Conservation (phyloP, 2,888 invertebrate species). For the Bellardia bayeri region DNA sequence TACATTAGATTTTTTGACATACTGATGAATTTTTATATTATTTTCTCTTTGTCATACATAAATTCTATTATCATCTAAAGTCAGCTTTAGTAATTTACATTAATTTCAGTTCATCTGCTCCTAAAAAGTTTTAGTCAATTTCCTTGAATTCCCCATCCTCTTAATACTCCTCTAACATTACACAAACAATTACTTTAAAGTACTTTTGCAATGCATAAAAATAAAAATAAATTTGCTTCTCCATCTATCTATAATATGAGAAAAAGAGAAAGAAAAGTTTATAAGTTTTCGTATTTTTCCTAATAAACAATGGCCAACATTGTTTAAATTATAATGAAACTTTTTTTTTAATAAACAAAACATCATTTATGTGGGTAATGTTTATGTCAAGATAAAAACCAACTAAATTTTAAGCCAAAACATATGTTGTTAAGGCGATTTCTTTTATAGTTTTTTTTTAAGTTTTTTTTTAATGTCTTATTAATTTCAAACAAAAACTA, state of each 20-base stretch:
- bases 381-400: constrained; percentile 11
- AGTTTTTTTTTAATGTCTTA: constrained; percentile 15
- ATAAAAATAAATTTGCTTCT: too few species aligned
- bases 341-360: constrained; percentile 3
- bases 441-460: constrained; percentile 31
- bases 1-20: too few species aligned
- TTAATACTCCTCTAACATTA: too few species aligned
- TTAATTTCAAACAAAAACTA: constrained; percentile 33
- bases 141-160: too few species aligned
- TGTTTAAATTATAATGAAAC: constrained; percentile 39
- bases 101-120: too few species aligned
- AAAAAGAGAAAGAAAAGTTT: background rate
- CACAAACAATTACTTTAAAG: too few species aligned
- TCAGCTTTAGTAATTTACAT: too few species aligned
- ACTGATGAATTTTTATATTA: too few species aligned
- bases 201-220: background rate
- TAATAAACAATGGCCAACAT: constrained; percentile 53
- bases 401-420: constrained; percentile 20
- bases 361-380: constrained; percentile 9
- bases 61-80: too few species aligned
- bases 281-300: constrained; percentile 30
- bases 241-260: background rate
- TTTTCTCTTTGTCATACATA: too few species aligned
- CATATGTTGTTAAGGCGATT: constrained; percentile 40
- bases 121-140: too few species aligned